Base-by-base conservation (phyloP, 2,113 vertebrate species). In the Arvicanthis niloticus region DNA sequence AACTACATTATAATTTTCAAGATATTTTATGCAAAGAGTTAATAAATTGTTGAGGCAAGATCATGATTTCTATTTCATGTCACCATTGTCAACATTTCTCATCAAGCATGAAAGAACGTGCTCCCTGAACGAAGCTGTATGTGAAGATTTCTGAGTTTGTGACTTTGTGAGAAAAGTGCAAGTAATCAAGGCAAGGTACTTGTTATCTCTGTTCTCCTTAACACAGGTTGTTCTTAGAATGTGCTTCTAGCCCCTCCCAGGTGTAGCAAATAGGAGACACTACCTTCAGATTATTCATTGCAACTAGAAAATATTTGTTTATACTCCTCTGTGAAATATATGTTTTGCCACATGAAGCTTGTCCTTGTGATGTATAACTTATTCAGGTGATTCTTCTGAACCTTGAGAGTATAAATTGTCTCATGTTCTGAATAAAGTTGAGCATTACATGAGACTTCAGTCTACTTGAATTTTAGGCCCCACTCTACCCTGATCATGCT, bases 31-130 rank as follows among this genome's bases (percentile, higher is more conserved):
- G 13, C 11, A 58, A 58, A 48, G 0, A 81, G 9, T n/a, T 51
- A 60, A 86, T 51, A 89, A 45, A n/a, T 89, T 37, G 0, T 42
- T 45, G 34, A 67, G 2, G 5, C 1, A n/a, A 48, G 42, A 10
- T 5, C 2, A 45, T 84, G 1, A 1, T 1, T 34, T 15, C 24
- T 60, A 0, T 15, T 42, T 11, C 0, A n/a, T 26, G 51, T 82
- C 26, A 84, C 76, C 48, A 68, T 62, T 91, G 19, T 91, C 76
- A 77, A 77, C 60, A 62, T 62, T 62, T 62, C 22, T 62, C 60
- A 8, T 24, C 60, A 22, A 62, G 21, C 60, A 24, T 62, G 60
- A 62, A 24, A 24, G 22, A 24, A 62, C 21, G 21, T 62, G 60
- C 24, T 8, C 60, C 60, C 24, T 24, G 60, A 24, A 62, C 22